A percentile compares a stretch with the other conserved stretches of the same genome.
Evolutionary conservation across 2,888 invertebrate species (phyloP).

Genomic region (Falcaria lacertinaria): DNA sequence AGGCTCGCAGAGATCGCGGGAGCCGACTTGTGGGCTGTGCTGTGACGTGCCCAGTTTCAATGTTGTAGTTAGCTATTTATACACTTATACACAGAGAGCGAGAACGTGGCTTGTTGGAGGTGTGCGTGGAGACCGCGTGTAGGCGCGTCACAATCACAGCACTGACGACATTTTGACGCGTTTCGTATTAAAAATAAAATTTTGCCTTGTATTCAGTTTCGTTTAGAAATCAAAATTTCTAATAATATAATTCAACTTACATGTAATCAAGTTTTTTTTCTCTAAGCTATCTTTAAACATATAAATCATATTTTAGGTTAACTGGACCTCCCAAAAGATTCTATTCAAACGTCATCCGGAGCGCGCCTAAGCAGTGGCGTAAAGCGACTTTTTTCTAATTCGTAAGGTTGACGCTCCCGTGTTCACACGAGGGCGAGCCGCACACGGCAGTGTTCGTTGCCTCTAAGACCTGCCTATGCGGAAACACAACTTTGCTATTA

Average conservation of each 20-base stretch:
- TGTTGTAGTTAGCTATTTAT: conserved; percentile 39
- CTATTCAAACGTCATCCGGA: conserved; percentile 24
- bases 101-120: conserved; percentile 33
- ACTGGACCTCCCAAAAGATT: conserved; percentile 12
- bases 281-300: no score
- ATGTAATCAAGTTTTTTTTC: no score
- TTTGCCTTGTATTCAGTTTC: background rate
- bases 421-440: conserved; percentile 63
- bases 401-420: conserved; percentile 76
- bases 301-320: no score
- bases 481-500: conserved; percentile 76
- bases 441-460: conserved; percentile 63
- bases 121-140: conserved; percentile 57
- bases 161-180: conserved; percentile 22
- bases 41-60: conserved; percentile 60
- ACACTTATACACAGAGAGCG: conserved; percentile 33
- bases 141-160: conserved; percentile 51
- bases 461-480: conserved; percentile 72
- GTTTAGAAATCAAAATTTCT: background rate
- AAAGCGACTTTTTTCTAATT: conserved; percentile 72
- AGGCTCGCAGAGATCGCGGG: conserved; percentile 65
- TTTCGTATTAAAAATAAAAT: conserved; percentile 14
- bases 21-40: conserved; percentile 37
- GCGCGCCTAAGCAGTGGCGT: conserved; percentile 42
- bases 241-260: background rate